These are phyloP conservation scores for Centroberyx gerrardi DNA, from an alignment of 2,797 vertebrate genomes.

Conservation along the genomic window DNA sequence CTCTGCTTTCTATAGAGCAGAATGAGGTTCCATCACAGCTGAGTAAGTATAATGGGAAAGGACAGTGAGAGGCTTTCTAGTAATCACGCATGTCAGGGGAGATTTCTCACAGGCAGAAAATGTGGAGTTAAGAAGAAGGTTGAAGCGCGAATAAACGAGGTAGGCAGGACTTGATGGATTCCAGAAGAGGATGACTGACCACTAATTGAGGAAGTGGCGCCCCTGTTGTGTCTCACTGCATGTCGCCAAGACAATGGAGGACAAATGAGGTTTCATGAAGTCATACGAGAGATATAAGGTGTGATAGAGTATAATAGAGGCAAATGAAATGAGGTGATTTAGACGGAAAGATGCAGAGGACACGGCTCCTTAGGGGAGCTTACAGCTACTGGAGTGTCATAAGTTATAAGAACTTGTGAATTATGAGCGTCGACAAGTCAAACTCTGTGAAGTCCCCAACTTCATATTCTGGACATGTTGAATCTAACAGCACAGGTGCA, in stretches of 20 bases:
- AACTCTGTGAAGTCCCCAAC: conserved; percentile 51
- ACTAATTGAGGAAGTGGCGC: conserved; percentile 78
- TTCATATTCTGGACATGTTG: conserved; percentile 57
- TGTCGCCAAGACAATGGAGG: conserved; percentile 62
- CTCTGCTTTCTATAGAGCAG: conserved; percentile 57
- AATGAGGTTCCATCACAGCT: conserved; percentile 81
- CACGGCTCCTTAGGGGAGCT: conserved; percentile 53
- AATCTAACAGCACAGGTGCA: conserved; percentile 49
- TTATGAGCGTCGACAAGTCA: conserved; percentile 65
- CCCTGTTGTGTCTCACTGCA: conserved; percentile 69
- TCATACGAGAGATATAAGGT: conserved; percentile 64
- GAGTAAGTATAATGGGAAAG: conserved; percentile 80
- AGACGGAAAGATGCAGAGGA: conserved; percentile 68
- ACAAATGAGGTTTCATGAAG: conserved; percentile 70
- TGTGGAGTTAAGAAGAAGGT: conserved; percentile 70
- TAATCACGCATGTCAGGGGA: conserved; percentile 76
- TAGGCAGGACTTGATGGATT: conserved; percentile 76
- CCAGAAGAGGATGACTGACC: conserved; percentile 79
- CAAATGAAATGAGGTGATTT: conserved; percentile 75
- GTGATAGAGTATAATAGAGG: conserved; percentile 73
- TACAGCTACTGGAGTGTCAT: conserved; percentile 55
- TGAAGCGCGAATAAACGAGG: conserved; percentile 70
- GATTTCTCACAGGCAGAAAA: conserved; percentile 77
- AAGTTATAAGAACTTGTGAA: conserved; percentile 61
- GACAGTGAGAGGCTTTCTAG: conserved; percentile 79